These are phyloP conservation scores for Aviceda subcristata DNA, from an alignment of 2,113 vertebrate genomes.

Conservation along the genomic window DNA sequence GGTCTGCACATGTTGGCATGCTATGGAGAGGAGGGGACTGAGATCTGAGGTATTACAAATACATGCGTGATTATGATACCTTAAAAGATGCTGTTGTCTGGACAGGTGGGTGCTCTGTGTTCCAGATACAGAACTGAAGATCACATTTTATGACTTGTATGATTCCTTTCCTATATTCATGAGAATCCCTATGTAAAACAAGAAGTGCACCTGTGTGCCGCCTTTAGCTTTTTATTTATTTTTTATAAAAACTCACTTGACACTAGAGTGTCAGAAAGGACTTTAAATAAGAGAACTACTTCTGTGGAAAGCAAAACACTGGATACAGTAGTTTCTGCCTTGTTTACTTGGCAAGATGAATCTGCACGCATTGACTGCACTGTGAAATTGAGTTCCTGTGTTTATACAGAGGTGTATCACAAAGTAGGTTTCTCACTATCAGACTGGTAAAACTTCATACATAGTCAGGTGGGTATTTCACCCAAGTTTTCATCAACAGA, in stretches of 20 bases:
- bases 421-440: neutral
- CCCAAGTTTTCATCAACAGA: neutral
- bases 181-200: neutral
- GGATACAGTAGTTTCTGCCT: neutral
- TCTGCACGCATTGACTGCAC: neutral
- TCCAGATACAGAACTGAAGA: neutral
- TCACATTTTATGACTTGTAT: neutral
- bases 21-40: neutral
- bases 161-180: neutral
- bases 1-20: rapidly evolving
- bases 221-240: neutral
- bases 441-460: neutral
- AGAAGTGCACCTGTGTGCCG: neutral
- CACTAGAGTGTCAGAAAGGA: neutral
- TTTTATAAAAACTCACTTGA: neutral
- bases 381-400: neutral
- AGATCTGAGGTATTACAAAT: neutral
- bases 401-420: neutral
- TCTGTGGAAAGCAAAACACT: neutral
- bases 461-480: neutral
- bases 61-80: neutral
- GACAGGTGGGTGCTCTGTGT: rapidly evolving
- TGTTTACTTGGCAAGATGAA: neutral
- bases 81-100: neutral
- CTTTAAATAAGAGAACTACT: neutral